A percentile compares a stretch with the other conserved stretches of the same genome.
phyloP scores from a whole-genome alignment of 2,797 vertebrate genomes.

The Rhadinocentrus ornatus region DNA sequence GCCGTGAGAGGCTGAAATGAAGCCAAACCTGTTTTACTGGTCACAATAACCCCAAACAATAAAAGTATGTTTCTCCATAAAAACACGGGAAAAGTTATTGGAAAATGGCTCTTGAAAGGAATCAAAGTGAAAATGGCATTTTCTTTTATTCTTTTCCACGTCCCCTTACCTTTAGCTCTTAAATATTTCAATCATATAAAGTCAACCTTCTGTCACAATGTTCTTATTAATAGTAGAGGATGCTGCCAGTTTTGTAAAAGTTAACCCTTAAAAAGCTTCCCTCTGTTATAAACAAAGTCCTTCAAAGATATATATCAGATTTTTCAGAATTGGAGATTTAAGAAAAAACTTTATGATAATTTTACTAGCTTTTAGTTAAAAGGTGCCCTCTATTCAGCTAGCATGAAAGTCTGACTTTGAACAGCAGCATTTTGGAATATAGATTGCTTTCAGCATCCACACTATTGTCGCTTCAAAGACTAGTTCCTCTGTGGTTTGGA shows the following conservation, averaged over 20 bases:
- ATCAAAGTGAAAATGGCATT: constrained; percentile 57
- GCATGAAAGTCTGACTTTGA: constrained; percentile 75
- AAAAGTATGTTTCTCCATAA: constrained; percentile 78
- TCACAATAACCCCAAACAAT: constrained; percentile 76
- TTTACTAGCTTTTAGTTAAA: constrained; percentile 72
- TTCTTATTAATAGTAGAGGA: constrained; percentile 53
- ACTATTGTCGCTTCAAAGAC: constrained; percentile 76
- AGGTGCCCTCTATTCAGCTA: constrained; percentile 61
- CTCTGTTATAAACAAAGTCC: constrained; percentile 25
- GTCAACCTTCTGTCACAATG: constrained; percentile 33
- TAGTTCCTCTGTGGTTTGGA: constrained; percentile 50
- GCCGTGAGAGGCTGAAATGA: constrained; percentile 64
- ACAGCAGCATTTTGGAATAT: constrained; percentile 67
- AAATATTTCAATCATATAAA: constrained; percentile 73
- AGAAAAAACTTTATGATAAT: constrained; percentile 57
- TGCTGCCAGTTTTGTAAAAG: constrained; percentile 45
- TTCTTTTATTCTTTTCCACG: constrained; percentile 40
- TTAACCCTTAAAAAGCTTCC: constrained; percentile 40
- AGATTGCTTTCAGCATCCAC: constrained; percentile 60
- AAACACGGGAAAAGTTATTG: constrained; percentile 62
- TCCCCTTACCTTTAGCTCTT: constrained; percentile 47
- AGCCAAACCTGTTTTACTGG: constrained; percentile 73
- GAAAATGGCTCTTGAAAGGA: constrained; percentile 66
- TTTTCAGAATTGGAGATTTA: constrained; percentile 55
- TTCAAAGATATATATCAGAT: constrained; percentile 47